Evolutionary conservation across 2,113 vertebrate species (phyloP).

Genomic region (Proterorhinus semilunaris): DNA sequence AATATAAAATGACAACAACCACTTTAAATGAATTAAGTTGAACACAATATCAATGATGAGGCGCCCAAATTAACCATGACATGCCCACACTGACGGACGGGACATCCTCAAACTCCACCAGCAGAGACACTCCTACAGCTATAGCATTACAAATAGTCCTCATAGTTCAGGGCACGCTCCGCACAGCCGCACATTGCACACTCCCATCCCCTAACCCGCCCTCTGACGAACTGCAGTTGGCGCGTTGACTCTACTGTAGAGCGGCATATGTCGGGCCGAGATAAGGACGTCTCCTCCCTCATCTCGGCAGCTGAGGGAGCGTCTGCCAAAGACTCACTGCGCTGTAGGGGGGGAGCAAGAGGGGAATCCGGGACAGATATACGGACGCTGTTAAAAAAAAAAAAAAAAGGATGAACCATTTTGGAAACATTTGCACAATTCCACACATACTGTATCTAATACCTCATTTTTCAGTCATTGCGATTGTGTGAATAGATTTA

Average conservation of each 20-base stretch:
- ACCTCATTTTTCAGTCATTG: too few relatives aligned
- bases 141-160: slow-evolving; percentile 18
- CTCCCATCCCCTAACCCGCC: slow-evolving; percentile 3
- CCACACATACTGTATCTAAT: too few relatives aligned
- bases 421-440: too few relatives aligned
- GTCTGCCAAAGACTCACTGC: background rate
- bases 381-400: too few relatives aligned
- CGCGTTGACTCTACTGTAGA: slow-evolving; percentile 9
- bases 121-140: slow-evolving; percentile 19
- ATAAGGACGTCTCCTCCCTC: slow-evolving; percentile 55
- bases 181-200: slow-evolving; percentile 13
- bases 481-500: too few relatives aligned
- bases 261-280: slow-evolving; percentile 25
- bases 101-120: background rate
- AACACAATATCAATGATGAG: too few relatives aligned
- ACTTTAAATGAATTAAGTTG: too few relatives aligned
- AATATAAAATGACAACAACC: too few relatives aligned
- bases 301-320: slow-evolving; percentile 38
- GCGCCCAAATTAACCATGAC: background rate
- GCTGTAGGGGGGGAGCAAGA: background rate
- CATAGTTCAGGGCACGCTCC: slow-evolving; percentile 4
- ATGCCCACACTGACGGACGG: too few relatives aligned
- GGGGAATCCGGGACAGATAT: background rate
- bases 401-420: too few relatives aligned
- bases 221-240: slow-evolving; percentile 33